phyloP scores from a whole-genome alignment of 1,140 invertebrate genomes.

The Araneus ventricosus region DNA sequence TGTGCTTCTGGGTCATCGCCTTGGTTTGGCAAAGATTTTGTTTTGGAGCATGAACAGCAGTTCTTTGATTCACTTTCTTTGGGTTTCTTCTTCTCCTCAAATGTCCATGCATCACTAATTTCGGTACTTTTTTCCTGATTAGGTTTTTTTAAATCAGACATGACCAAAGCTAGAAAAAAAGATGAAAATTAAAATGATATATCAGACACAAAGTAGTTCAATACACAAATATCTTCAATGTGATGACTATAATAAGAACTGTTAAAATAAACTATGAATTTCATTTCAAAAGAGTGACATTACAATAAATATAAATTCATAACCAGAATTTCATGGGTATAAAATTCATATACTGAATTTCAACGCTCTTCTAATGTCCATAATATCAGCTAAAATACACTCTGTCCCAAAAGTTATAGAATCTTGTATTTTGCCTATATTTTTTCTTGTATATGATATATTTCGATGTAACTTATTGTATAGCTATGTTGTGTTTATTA shows the following conservation, averaged over 20 bases:
- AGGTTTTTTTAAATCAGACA: constrained; percentile 60
- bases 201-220: not conserved
- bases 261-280: too few species aligned
- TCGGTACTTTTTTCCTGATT: constrained; percentile 30
- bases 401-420: too few species aligned
- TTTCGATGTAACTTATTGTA: too few species aligned
- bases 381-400: too few species aligned
- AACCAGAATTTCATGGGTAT: too few species aligned
- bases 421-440: too few species aligned
- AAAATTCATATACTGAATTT: too few species aligned
- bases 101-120: not conserved
- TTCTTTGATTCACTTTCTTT: constrained; percentile 76
- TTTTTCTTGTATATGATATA: too few species aligned
- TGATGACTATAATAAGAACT: not conserved
- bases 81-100: constrained; percentile 49
- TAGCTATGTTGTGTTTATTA: too few species aligned
- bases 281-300: too few species aligned
- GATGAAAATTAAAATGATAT: constrained; percentile 64
- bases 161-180: constrained; percentile 47
- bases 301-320: too few species aligned
- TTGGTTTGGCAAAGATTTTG: constrained; percentile 78
- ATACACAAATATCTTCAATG: not conserved
- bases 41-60: constrained; percentile 79
- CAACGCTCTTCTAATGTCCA: too few species aligned
- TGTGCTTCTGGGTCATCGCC: constrained; percentile 82